Conservation (phyloP, 2,888 invertebrate genomes). For the Ennomos erosarius region DNA sequence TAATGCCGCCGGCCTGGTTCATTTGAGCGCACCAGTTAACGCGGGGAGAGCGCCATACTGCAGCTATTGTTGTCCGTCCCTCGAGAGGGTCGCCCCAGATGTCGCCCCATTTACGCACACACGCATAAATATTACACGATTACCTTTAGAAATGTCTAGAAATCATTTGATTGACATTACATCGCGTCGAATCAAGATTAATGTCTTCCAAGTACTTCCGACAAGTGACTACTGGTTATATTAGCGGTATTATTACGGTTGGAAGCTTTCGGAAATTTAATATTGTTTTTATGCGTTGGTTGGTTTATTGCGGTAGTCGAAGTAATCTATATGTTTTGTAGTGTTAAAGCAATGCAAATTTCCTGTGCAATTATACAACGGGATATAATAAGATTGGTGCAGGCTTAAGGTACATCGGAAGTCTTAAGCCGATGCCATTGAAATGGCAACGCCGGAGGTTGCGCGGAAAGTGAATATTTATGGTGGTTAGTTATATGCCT, state of each 20-base stretch:
- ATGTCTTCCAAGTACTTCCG: slow-evolving; percentile 22
- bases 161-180: slow-evolving; percentile 39
- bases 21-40: slow-evolving; percentile 80
- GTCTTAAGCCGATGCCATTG: slow-evolving; percentile 34
- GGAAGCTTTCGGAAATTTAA: slow-evolving; percentile 35
- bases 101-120: slow-evolving; percentile 75
- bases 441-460: slow-evolving; percentile 46
- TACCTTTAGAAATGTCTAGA: slow-evolving; percentile 36
- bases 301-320: slow-evolving; percentile 16
- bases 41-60: slow-evolving; percentile 70
- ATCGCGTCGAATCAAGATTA: slow-evolving; percentile 35
- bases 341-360: slow-evolving; percentile 18
- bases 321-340: slow-evolving; percentile 5
- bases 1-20: slow-evolving; percentile 63
- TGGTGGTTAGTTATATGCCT: slow-evolving; percentile 59
- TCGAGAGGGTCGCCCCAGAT: slow-evolving; percentile 68
- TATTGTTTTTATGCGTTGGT: slow-evolving; percentile 26
- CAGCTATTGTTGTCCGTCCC: slow-evolving; percentile 82
- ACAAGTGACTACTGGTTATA: slow-evolving; percentile 38
- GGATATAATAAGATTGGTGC: slow-evolving; percentile 13
- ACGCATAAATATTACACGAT: slow-evolving; percentile 48
- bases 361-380: slow-evolving; percentile 18
- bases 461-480: slow-evolving; percentile 67
- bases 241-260: slow-evolving; percentile 36
- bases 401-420: slow-evolving; percentile 1